phyloP scores from a whole-genome alignment of 1,140 invertebrate genomes.

The Bombus haemorrhoidalis region DNA sequence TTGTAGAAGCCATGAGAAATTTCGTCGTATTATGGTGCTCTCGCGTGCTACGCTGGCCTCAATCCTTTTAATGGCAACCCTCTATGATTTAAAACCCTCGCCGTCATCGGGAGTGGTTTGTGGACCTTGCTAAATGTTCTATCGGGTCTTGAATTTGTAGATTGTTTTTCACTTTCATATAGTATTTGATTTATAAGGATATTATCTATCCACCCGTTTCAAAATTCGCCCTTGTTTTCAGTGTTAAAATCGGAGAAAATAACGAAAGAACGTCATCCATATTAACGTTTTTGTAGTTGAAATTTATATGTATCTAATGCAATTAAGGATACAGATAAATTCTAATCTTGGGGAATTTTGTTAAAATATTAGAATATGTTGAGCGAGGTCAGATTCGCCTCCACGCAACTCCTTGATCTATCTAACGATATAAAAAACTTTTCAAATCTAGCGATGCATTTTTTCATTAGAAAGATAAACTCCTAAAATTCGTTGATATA shows the following conservation, averaged over 20 bases:
- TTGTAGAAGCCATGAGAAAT: slow-evolving; percentile 14
- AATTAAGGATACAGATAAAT: too few relatives aligned
- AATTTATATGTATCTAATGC: not conserved
- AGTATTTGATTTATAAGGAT: not conserved
- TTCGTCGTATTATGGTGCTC: slow-evolving; percentile 8
- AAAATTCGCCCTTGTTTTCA: not conserved
- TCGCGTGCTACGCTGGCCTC: not conserved
- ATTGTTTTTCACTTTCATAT: not conserved
- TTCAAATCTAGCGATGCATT: too few relatives aligned
- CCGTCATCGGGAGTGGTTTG: not conserved
- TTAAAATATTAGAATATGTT: not conserved
- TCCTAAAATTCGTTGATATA: too few relatives aligned
- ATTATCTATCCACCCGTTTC: not conserved
- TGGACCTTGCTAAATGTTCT: not conserved
- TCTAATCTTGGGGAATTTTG: not conserved
- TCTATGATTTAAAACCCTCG: slow-evolving; percentile 3
- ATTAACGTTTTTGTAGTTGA: not conserved
- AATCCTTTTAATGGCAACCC: slow-evolving; percentile 18
- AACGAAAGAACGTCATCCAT: not conserved
- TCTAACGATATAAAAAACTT: not conserved
- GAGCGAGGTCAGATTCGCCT: not conserved
- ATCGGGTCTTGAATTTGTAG: not conserved
- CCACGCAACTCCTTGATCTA: not conserved
- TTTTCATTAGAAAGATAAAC: not conserved
- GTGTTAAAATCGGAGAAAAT: not conserved